Conservation (phyloP, 2,113 vertebrate genomes). For the Gavialis gangeticus region DNA sequence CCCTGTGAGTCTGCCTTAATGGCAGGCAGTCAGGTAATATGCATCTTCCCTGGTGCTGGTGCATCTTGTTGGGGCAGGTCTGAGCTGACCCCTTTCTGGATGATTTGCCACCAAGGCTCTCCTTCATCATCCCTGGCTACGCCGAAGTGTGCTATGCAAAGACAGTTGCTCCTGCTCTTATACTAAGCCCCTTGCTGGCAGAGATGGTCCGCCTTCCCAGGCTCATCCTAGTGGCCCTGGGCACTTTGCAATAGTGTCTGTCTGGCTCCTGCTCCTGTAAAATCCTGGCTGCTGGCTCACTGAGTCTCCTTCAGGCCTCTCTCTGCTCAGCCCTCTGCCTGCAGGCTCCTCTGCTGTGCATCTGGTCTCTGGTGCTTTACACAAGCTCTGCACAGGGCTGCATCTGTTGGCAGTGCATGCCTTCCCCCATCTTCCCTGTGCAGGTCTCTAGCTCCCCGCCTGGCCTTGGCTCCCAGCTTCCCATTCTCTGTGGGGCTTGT, state of each 20-base stretch:
- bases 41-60: neutral
- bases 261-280: neutral
- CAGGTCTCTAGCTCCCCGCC: neutral
- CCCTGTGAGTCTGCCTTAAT: neutral
- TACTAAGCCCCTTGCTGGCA: neutral
- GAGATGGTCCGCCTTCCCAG: neutral
- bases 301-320: neutral
- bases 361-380: neutral
- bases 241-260: too few relatives aligned
- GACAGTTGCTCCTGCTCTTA: too few relatives aligned
- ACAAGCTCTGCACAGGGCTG: neutral
- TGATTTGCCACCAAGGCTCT: too few relatives aligned
- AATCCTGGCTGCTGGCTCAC: neutral
- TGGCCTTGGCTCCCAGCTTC: neutral
- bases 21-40: neutral
- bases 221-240: neutral
- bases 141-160: too few relatives aligned
- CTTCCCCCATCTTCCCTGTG: neutral
- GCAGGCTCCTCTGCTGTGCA: neutral
- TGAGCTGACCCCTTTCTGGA: neutral
- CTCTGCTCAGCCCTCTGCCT: neutral
- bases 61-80: neutral
- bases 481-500: neutral
- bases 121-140: too few relatives aligned
- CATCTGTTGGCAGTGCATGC: neutral